Conservation (phyloP, 1,140 invertebrate species). For the Vanessa tameamea region DNA sequence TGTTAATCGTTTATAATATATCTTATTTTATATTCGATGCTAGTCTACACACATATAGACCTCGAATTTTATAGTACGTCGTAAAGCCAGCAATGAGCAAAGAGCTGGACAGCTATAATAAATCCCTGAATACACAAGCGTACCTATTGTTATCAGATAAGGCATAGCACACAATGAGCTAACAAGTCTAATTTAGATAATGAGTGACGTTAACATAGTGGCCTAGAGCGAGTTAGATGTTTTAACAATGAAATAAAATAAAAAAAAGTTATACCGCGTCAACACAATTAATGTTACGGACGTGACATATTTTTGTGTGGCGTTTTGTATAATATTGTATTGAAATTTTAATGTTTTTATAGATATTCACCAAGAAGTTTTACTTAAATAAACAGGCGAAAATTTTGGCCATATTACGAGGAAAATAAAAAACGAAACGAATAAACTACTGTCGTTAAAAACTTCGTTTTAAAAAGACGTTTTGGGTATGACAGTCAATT, state of each 20-base stretch:
- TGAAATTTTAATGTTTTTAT: too few relatives aligned
- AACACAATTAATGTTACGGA: neutral
- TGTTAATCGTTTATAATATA: too few relatives aligned
- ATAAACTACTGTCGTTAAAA: too few relatives aligned
- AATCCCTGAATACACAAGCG: neutral
- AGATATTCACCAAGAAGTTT: too few relatives aligned
- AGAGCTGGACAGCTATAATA: constrained; percentile 4
- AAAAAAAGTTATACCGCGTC: neutral
- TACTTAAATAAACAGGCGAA: too few relatives aligned
- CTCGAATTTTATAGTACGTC: neutral
- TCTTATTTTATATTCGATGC: too few relatives aligned
- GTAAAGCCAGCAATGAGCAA: neutral
- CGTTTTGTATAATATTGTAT: too few relatives aligned
- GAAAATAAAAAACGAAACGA: too few relatives aligned
- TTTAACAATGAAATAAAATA: neutral
- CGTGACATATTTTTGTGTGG: too few relatives aligned
- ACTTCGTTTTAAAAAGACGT: too few relatives aligned
- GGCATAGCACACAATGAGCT: constrained; percentile 15
- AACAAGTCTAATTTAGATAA: constrained; percentile 29
- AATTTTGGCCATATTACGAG: too few relatives aligned
- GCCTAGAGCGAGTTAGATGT: neutral
- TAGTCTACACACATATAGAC: neutral
- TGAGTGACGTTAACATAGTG: constrained; percentile 12
- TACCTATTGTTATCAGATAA: constrained; percentile 12
- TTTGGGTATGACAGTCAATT: too few relatives aligned